phyloP scores from a whole-genome alignment of 2,113 vertebrate genomes.

The Aphyosemion australe region DNA sequence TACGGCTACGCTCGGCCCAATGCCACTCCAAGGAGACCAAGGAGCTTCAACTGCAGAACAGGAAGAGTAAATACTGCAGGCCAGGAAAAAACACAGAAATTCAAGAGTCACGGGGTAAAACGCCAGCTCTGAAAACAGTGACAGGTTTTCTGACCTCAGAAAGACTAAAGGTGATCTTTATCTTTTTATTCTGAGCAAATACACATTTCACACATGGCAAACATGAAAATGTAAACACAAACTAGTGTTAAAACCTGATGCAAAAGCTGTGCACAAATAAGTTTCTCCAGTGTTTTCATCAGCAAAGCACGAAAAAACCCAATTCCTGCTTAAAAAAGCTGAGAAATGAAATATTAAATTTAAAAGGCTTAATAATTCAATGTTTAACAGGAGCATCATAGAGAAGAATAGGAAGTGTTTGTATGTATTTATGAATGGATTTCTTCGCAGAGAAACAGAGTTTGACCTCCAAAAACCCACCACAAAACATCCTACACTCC shows the following conservation, averaged over 20 bases:
- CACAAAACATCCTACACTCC: too few relatives aligned
- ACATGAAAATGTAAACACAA: background rate
- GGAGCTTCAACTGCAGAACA: constrained; percentile 11
- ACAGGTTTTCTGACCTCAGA: background rate
- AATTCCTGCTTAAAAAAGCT: background rate
- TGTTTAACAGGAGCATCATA: too few relatives aligned
- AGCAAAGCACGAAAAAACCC: background rate
- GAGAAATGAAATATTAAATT: too few relatives aligned
- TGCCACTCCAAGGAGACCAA: constrained; percentile 73
- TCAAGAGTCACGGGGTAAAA: background rate
- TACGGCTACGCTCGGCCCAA: constrained; percentile 67
- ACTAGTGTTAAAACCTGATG: background rate
- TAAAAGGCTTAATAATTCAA: too few relatives aligned
- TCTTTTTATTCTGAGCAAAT: background rate
- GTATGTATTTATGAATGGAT: too few relatives aligned
- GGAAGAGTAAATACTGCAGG: constrained; percentile 1
- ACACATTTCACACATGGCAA: background rate
- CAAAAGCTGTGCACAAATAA: background rate
- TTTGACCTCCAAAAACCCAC: too few relatives aligned
- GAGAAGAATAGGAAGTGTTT: too few relatives aligned
- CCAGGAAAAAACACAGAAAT: constrained; percentile 2
- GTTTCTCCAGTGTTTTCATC: background rate
- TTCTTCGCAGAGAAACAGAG: too few relatives aligned
- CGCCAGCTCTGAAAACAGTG: constrained; percentile 1
- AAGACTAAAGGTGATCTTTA: background rate